Evolutionary conservation across 2,797 vertebrate genomes (phyloP), one percentile per base, ranked within the genome.

Genomic region (Gila robusta): DNA sequence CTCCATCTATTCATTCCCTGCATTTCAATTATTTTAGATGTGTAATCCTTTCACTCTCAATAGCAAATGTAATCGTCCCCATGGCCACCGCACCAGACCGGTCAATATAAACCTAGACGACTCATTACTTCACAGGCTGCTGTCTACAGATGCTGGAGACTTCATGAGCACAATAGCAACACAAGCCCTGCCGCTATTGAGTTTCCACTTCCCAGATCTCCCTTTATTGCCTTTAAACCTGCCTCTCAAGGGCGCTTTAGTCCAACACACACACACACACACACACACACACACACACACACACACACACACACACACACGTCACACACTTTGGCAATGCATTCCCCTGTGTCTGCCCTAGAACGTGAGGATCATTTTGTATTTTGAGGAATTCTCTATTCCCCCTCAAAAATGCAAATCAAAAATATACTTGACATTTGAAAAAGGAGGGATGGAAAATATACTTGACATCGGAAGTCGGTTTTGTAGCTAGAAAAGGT

Each of bases 31-130:
- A 93, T 96, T 95, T 95, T 93, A 92, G 94, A 93, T 92, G 93
- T 93, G 94, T 94, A 95, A 96, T 95, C 94, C 95, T 93, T 95
- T 95, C 94, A 94, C 92, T 95, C 95, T 94, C 94, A 95, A 94
- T 94, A 92, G 95, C 93, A 95, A 95, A 96, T 95, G 94, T 96
- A 96, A 95, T 94, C 92, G 94, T 95, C 95, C 95, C 95, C 91
- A 93, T 95, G 95, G 94, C 91, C 94, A 86, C 83, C 90, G 93
- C 93, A 94, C 93, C 95, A 96, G 95, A 96, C 95, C 93, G 93
- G 94, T 96, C 96, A 96, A 96, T 96, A 96, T 94, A 93, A 96
- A 96, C 94, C 95, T 94, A 96, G 96, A 96, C 95, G 95, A 95
- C 94, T 96, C 96, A 96, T 96, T 96, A 95, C 92, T 94, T 95